These are phyloP conservation scores for Dipus sagitta DNA, from an alignment of 2,797 vertebrate species.

Conservation along the genomic window DNA sequence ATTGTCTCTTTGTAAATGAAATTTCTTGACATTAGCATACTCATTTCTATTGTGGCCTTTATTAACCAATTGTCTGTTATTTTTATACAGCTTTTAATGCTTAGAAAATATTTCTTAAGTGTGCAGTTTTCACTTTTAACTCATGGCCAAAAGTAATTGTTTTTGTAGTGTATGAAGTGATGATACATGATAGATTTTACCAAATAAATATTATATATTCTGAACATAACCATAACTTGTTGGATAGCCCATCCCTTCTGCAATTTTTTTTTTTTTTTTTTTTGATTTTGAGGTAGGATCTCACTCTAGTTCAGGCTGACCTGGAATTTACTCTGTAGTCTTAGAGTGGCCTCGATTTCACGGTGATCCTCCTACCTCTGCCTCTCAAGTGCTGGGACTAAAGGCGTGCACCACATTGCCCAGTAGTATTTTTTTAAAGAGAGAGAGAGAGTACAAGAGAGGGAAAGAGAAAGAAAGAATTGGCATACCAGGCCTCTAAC, in stretches of 20 bases:
- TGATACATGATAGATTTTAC: background rate
- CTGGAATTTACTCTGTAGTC: no score
- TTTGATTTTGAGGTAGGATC: no score
- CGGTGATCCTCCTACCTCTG: no score
- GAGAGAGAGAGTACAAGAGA: no score
- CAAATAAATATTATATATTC: background rate
- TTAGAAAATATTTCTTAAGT: background rate
- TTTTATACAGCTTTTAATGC: background rate
- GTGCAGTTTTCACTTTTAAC: background rate
- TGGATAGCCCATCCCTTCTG: background rate
- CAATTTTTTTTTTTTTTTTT: no score
- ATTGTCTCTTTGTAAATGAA: slow-evolving; percentile 3
- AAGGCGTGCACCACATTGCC: no score
- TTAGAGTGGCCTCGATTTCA: no score
- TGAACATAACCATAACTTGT: background rate
- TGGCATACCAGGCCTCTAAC: no score
- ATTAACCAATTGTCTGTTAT: background rate
- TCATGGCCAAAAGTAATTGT: background rate
- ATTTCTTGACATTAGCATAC: background rate
- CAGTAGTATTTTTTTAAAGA: no score
- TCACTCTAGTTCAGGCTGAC: no score
- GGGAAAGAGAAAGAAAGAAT: no score
- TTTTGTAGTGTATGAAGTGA: background rate
- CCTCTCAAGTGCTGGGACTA: no score
- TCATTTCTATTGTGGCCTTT: slow-evolving; percentile 8